Percentiles rank a stretch among this genome's conserved stretches.
phyloP scores from a whole-genome alignment of 2,113 vertebrate genomes.

The Tragelaphus imberbis region DNA sequence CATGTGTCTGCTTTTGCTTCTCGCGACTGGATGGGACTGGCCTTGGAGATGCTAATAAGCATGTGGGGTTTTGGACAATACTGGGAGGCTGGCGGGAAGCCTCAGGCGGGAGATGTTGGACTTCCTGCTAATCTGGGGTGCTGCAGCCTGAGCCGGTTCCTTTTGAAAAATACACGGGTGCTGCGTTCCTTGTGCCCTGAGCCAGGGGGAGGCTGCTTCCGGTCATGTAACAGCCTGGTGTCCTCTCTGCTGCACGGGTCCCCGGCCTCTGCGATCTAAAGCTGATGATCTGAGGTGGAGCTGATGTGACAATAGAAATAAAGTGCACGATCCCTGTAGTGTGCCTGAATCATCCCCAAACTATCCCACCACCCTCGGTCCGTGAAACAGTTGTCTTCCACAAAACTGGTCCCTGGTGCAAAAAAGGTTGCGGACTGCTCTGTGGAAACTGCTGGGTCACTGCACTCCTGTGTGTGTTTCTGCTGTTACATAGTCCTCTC shows the following conservation, averaged over 20 bases:
- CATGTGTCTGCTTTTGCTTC: neutral
- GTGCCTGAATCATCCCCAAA: neutral
- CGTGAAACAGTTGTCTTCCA: neutral
- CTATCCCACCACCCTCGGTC: neutral
- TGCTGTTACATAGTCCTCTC: neutral
- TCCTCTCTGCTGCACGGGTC: neutral
- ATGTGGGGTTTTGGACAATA: neutral
- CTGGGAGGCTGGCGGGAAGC: neutral
- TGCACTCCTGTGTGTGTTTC: accelerated
- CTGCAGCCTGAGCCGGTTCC: neutral
- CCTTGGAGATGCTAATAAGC: neutral
- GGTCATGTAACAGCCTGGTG: neutral
- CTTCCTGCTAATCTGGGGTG: neutral
- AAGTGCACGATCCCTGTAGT: neutral
- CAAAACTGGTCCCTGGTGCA: neutral
- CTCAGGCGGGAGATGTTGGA: neutral
- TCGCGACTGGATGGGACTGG: neutral
- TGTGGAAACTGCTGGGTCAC: neutral
- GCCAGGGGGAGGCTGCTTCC: neutral
- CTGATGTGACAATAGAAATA: neutral
- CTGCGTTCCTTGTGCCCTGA: neutral
- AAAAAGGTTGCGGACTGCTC: neutral
- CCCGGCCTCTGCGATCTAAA: neutral
- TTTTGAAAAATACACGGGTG: neutral
- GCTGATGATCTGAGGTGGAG: neutral